A percentile compares a stretch with the other conserved stretches of the same genome.
phyloP scores from a whole-genome alignment of 2,113 vertebrate genomes.

The Notothenia rossii region DNA sequence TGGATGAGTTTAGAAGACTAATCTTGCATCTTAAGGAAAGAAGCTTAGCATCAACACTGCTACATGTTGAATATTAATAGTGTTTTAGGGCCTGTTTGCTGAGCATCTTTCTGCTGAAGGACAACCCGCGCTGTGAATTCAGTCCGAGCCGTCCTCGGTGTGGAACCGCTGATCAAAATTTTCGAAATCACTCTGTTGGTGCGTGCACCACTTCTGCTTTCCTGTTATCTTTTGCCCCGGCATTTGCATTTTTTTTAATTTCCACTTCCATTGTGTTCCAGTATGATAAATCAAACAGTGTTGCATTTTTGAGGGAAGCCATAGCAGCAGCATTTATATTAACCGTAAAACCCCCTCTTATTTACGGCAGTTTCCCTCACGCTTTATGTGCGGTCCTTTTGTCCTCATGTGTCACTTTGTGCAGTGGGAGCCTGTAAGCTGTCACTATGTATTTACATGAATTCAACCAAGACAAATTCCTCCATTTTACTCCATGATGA shows the following conservation, averaged over 20 bases:
- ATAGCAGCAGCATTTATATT: conserved; percentile 8
- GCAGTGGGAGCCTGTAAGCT: background rate
- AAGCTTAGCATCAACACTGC: no score
- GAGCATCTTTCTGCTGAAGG: background rate
- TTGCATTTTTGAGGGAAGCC: conserved; percentile 12
- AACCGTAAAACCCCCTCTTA: conserved; percentile 5
- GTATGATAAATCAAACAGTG: conserved; percentile 18
- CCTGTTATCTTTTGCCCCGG: conserved; percentile 56
- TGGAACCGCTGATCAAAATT: conserved; percentile 27
- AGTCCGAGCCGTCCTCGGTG: background rate
- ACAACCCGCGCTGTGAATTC: background rate
- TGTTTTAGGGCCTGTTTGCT: background rate
- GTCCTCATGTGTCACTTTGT: conserved; percentile 13
- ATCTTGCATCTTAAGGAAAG: no score
- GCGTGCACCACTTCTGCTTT: conserved; percentile 17
- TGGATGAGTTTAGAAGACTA: no score
- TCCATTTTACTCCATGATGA: background rate
- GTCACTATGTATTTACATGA: conserved; percentile 14
- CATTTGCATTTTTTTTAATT: conserved; percentile 1
- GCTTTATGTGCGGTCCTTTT: background rate
- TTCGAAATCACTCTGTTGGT: conserved; percentile 6
- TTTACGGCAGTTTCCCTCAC: conserved; percentile 11
- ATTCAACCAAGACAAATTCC: conserved; percentile 1
- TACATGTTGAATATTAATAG: background rate
- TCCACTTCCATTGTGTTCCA: conserved; percentile 34